Conservation (phyloP, 1,140 invertebrate genomes). For the Cotesia typhae region DNA sequence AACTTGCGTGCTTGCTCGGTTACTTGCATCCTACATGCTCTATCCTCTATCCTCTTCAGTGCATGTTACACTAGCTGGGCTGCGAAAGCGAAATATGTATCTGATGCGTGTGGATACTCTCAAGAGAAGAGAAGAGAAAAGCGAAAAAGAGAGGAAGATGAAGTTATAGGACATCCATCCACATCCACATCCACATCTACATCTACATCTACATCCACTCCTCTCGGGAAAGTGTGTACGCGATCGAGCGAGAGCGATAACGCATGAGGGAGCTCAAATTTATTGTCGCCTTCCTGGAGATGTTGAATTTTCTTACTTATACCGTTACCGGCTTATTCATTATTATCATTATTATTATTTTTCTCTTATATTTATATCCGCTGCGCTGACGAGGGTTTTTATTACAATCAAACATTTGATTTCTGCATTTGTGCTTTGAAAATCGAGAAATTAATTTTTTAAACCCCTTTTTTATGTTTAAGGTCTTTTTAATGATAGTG, state of each 20-base stretch:
- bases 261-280: conserved; percentile 26
- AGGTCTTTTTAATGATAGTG: too few relatives aligned
- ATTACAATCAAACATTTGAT: too few relatives aligned
- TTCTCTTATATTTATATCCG: too few relatives aligned
- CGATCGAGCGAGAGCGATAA: conserved; percentile 22
- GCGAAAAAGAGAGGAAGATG: background rate
- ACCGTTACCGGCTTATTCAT: too few relatives aligned
- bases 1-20: conserved; percentile 13
- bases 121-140: conserved; percentile 30
- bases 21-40: conserved; percentile 8
- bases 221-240: conserved; percentile 19
- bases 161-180: background rate
- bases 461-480: too few relatives aligned
- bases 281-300: conserved; percentile 16
- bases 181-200: background rate
- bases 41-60: background rate
- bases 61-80: too few relatives aligned
- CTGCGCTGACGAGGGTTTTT: too few relatives aligned
- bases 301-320: background rate
- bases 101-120: conserved; percentile 33
- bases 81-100: too few relatives aligned
- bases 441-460: too few relatives aligned
- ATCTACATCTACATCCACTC: background rate
- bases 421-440: too few relatives aligned
- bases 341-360: too few relatives aligned